Percentiles rank a stretch among this genome's conserved stretches.
Conservation (phyloP, 2,888 invertebrate genomes). For the Acanthoscelides obtectus region DNA sequence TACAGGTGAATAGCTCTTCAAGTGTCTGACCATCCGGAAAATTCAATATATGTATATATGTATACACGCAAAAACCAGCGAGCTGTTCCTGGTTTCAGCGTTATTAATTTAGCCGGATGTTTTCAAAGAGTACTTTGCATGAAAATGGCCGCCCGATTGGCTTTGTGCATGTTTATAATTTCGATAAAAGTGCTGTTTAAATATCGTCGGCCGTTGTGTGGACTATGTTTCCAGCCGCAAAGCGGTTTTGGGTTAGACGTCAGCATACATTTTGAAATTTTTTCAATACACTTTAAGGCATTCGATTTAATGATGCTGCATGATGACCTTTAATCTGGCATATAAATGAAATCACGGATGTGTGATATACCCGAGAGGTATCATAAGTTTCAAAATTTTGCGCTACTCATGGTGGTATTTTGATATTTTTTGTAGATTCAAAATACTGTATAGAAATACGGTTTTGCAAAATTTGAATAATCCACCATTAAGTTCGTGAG, state of each 20-base stretch:
- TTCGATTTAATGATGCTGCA: no score
- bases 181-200: neutral
- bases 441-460: no score
- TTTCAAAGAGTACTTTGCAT: neutral
- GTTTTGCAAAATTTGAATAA: no score
- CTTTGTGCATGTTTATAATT: neutral
- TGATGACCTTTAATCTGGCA: no score
- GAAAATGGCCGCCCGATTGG: neutral
- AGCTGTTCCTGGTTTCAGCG: neutral
- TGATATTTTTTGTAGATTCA: no score
- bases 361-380: no score
- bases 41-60: neutral
- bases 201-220: neutral
- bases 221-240: neutral
- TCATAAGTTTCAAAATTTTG: no score
- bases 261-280: no score
- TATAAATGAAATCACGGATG: no score
- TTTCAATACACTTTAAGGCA: no score
- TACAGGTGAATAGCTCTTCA: neutral
- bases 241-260: neutral
- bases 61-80: neutral
- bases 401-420: no score
- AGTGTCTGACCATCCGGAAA: neutral
- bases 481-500: no score
- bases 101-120: neutral